Base-by-base conservation (phyloP, 37 sponge, comb jelly and placozoan genomes). In the Haliclona indistincta region DNA sequence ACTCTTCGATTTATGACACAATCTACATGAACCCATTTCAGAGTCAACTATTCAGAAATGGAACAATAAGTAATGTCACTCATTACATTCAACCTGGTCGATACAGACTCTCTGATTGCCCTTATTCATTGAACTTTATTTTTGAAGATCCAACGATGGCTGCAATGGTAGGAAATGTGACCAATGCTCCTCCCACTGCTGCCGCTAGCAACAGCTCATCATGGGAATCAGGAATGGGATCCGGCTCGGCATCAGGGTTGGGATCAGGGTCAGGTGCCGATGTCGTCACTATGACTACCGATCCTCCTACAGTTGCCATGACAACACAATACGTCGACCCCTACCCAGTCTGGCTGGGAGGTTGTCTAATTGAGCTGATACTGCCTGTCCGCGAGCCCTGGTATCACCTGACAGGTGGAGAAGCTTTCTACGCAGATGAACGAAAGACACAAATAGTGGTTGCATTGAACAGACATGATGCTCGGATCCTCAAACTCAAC, bases 351-450 rank as follows among this genome's bases (percentile, higher is more conserved):
- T 54, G 43, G 30, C 77, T 90, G 56, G 33, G 76, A 29, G 82
- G 78, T 2, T 90, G 91, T 37, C 77, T 36, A 2, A 52, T 90
- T 22, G 43, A 66, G 60, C 54, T 65, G 30, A 64, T 81, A 15
- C 34, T 64, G 20, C 77, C 78, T 11, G 71, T 76, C 36, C 42
- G 51, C 23, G 78, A 84, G 36, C 84, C 81, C 29, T 83, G 76
- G 34, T 49, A 81, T 40, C 83, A 73, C 37, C 79, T 93, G 3
- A 84, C 78, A 22, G 93, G 89, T 38, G 93, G 93, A 15, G 68
- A 52, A 11, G 63, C 81, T 47, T 56, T 77, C 37, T 93, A 84
- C 56, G 86, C 77, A 0, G 82, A 93, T 45, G 78, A 73, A 23
- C 41, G 79, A 20, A 93, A 87, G 43, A 76, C 75, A 42, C 84